Evolutionary conservation across 2,797 vertebrate genomes (phyloP).

Genomic region (Xiphorhynchus erythropygius): DNA sequence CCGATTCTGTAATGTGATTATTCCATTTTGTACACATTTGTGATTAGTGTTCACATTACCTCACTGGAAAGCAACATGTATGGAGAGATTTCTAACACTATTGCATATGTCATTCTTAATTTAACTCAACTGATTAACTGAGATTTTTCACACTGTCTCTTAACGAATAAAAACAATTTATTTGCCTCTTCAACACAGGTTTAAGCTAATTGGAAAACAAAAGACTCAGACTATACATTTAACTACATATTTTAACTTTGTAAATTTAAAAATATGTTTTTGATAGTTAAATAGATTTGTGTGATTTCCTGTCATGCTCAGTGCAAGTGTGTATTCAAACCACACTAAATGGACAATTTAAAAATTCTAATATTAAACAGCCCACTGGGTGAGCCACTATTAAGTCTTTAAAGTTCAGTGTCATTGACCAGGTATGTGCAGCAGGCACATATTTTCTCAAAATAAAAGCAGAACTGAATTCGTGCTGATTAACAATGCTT

Average conservation of each 20-base stretch:
- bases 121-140: conserved; percentile 6
- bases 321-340: not conserved
- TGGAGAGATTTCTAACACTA: not conserved
- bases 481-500: not conserved
- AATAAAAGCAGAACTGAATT: not conserved
- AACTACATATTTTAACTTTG: not conserved
- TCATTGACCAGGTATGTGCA: not conserved
- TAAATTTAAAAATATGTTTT: not conserved
- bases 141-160: not conserved
- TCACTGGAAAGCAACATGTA: not conserved
- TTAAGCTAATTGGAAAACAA: not conserved
- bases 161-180: not conserved
- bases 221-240: not conserved
- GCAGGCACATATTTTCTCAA: not conserved
- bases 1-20: not conserved
- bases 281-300: fast-evolving
- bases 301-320: fast-evolving
- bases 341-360: not conserved
- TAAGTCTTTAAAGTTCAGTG: not conserved
- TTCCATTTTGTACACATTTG: conserved; percentile 3
- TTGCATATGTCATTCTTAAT: not conserved
- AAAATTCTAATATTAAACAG: not conserved
- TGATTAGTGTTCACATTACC: not conserved
- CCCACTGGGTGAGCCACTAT: not conserved
- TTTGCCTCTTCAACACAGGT: not conserved